Evolutionary conservation across 2,888 invertebrate genomes (phyloP), one percentile per base, ranked within the genome.

Genomic region (Phortica okadai): DNA sequence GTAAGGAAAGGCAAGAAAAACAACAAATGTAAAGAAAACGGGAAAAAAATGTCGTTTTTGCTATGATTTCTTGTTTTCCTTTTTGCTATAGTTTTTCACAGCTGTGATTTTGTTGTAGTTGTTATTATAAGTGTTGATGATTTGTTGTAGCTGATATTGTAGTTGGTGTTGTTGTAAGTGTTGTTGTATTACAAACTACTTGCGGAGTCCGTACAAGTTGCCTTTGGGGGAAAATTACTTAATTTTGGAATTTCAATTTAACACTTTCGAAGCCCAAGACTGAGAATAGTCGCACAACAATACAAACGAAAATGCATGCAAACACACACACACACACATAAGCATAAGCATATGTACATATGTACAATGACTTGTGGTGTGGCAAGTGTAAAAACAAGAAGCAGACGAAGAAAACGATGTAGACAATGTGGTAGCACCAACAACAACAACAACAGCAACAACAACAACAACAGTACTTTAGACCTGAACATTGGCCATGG

Each of bases 201-300:
- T 64, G 56, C 42, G 42, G 59, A 21, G 64, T 45, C 50, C 54
- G 62, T 44, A 16, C 75, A 78, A 76, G 78, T 77, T 80, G 81
- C 81, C 83, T 87, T 80, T 83, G 85, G 87, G 70, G 84, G 80
- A 80, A 86, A 87, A 88, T 87, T 88, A 84, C 87, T 87, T 84
- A 85, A 83, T 88, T 86, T 85, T 80, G 86, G 86, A 88, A 88
- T 88, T 88, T 86, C 86, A 88, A 88, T 88, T 88, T 88, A 81
- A 83, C 88, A 88, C 86, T 85, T 82, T 42, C 33, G 6, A 83
- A 84, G 79, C 84, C 77, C 80, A 76, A 79, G 73, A 72, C 74
- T n/a, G 74, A 54, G 56, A 77, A 50, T 73, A 58, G 21, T 69
- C n/a, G 72, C 73, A 72, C 74, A 66, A 78, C 14, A 8, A 69